Base-by-base conservation (phyloP, 30 jellyfish, hydroid and myxozoan genomes). In the Pelagia noctiluca region DNA sequence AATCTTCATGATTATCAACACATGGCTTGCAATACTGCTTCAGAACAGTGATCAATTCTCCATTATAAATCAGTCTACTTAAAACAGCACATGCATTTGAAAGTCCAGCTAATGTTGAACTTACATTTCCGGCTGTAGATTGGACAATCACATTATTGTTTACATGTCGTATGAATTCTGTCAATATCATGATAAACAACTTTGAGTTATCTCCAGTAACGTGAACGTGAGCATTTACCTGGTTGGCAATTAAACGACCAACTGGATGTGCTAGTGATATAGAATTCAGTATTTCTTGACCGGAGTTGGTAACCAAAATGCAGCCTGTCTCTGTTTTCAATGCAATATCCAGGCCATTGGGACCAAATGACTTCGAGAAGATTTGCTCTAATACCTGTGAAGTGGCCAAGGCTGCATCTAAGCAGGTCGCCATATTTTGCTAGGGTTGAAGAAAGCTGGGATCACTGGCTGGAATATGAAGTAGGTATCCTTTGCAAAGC, bases 291-390 rank as follows among this genome's bases (percentile, higher is more conserved):
- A 73, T 72, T 4, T 30, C 13, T 25, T 61, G 71, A 19, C 96
- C 96, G 33, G 89, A 71, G 23, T 86, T 86, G 2, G 96, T 86
- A 19, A 76, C 81, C 1, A 86, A n/a, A 12, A 86, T 63, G 66
- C 80, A 74, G 29, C 96, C 96, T 42, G 86, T 12, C 16, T 76
- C 80, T 0, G 90, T 63, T 46, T 77, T 64, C 33, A 86, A 35
- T n/a, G 96, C 96, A 7, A 68, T 71, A 22, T 86, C 96, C 18
- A 63, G 65, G n/a, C 96, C 96, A 47, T 69, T 57, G 12, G 96
- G 96, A 21, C 96, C 96, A 36, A 75, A 86, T 1, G 96, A 38
- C 21, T 80, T 85, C 18, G 62, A 42, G 37, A 82, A 26, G 11
- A 69, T 42, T 7, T 35, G 36, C 61, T 52, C 78, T 1, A 82